These are phyloP conservation scores for Leuciscus waleckii DNA, from an alignment of 2,797 vertebrate genomes.

Conservation along the genomic window DNA sequence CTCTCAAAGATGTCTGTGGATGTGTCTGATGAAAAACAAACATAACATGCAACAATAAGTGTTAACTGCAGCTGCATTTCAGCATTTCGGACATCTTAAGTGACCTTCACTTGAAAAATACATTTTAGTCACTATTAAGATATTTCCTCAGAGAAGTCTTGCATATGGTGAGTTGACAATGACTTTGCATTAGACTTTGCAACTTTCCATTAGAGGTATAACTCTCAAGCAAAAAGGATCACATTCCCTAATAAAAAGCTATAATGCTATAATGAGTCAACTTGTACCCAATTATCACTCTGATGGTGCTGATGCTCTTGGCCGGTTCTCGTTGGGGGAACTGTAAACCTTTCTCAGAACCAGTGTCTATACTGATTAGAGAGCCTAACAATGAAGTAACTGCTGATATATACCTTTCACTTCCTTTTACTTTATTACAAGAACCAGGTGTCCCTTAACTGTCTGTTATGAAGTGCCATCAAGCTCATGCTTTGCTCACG, in stretches of 20 bases:
- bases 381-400: neutral
- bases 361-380: neutral
- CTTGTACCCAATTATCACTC: no score
- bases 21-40: conserved; percentile 70
- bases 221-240: neutral
- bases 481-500: neutral
- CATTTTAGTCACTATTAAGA: neutral
- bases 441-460: neutral
- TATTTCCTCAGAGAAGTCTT: neutral
- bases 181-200: no score
- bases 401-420: neutral
- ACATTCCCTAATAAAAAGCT: neutral
- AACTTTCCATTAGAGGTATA: neutral
- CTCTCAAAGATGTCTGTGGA: conserved; percentile 63
- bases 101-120: neutral
- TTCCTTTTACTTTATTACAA: neutral
- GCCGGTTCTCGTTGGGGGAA: neutral
- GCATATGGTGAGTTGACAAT: neutral
- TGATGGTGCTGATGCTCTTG: neutral
- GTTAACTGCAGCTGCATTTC: neutral
- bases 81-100: neutral
- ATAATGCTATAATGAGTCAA: neutral
- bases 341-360: neutral
- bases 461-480: neutral
- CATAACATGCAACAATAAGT: neutral